Percentiles rank a stretch among this genome's conserved stretches.
Evolutionary conservation across 2,113 vertebrate species (phyloP).

Genomic region (Corvus hawaiiensis): DNA sequence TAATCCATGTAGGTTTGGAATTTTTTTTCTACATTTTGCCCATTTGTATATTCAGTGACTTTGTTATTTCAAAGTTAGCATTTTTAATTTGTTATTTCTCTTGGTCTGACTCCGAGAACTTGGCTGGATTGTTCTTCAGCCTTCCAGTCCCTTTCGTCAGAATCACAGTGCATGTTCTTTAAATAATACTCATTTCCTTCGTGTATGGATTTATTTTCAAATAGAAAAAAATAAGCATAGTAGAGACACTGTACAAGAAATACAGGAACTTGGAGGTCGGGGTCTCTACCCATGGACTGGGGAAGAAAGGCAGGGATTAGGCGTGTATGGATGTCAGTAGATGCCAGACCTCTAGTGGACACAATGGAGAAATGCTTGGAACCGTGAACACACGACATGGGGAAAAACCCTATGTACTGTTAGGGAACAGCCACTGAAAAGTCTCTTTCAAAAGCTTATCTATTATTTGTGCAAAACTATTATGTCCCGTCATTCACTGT

Average conservation of each 20-base stretch:
- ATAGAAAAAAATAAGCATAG: neutral
- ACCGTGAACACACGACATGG: accelerated
- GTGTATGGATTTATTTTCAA: neutral
- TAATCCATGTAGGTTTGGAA: neutral
- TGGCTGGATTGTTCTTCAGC: neutral
- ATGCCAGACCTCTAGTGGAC: neutral
- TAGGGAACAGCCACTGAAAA: neutral
- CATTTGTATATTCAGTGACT: neutral
- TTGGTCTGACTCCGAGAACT: neutral
- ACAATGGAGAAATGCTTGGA: neutral
- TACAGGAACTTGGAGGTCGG: neutral
- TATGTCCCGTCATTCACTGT: neutral
- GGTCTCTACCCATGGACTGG: neutral
- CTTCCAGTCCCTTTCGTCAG: neutral
- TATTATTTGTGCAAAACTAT: neutral
- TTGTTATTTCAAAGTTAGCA: neutral
- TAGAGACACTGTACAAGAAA: neutral
- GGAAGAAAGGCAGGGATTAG: neutral
- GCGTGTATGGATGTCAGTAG: no score
- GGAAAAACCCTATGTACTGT: accelerated
- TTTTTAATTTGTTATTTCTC: neutral
- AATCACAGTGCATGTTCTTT: neutral
- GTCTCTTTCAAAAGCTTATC: neutral
- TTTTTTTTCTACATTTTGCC: neutral
- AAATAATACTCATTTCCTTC: neutral